Evolutionary conservation across 2,888 invertebrate species (phyloP).

Genomic region (Nymphalis c-album): DNA sequence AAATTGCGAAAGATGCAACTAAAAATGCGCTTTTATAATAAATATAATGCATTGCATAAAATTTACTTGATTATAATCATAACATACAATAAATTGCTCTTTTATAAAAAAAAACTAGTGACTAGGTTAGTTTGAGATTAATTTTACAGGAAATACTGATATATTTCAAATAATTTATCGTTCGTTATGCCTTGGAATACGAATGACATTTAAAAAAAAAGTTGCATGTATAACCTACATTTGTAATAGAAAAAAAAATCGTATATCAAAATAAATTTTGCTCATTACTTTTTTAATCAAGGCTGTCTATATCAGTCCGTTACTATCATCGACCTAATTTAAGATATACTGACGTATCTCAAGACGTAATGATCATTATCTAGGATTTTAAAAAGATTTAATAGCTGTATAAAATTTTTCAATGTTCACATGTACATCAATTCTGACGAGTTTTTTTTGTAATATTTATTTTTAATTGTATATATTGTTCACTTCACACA

Average conservation of each 20-base stretch:
- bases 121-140: too few species aligned
- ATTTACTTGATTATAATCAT: neutral
- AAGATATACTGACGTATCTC: conserved; percentile 7
- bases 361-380: neutral
- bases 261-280: neutral
- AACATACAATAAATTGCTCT: neutral
- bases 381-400: neutral
- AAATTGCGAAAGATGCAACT: conserved; percentile 60
- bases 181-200: too few species aligned
- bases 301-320: conserved; percentile 2
- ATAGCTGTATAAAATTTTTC: neutral
- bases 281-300: conserved; percentile 13
- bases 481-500: too few species aligned
- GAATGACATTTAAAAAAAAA: too few species aligned
- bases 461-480: too few species aligned
- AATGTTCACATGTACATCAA: too few species aligned
- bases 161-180: too few species aligned
- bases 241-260: neutral
- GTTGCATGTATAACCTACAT: neutral
- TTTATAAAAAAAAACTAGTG: too few species aligned
- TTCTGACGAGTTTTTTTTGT: neutral
- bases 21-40: conserved; percentile 48
- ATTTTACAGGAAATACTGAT: too few species aligned
- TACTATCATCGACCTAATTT: conserved; percentile 8
- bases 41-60: neutral